phyloP scores from a whole-genome alignment of 2,113 vertebrate species.

The Reinhardtius hippoglossoides region DNA sequence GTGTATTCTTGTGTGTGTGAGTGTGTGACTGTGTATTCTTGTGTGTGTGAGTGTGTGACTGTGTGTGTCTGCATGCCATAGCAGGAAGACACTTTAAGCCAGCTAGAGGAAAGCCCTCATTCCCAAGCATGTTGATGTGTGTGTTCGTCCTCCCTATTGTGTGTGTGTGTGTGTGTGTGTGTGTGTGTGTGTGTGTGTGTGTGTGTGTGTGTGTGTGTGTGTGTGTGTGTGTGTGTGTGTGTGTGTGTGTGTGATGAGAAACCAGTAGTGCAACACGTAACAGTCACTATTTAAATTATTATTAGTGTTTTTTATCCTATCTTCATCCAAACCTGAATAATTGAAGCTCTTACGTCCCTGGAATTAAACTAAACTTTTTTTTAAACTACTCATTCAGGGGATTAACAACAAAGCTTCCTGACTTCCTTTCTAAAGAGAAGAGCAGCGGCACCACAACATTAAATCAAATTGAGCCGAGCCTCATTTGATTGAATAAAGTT shows the following conservation, averaged over 20 bases:
- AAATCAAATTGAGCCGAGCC: not conserved
- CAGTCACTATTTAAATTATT: not conserved
- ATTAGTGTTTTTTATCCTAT: conserved; percentile 9
- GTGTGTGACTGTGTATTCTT: conserved; percentile 30
- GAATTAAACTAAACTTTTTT: not conserved
- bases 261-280: no score
- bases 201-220: conserved; percentile 51
- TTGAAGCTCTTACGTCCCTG: no score
- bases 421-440: conserved; percentile 9
- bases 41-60: conserved; percentile 13
- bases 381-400: conserved; percentile 18
- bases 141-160: conserved; percentile 41
- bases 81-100: conserved; percentile 70
- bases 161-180: conserved; percentile 20
- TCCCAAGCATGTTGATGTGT: conserved; percentile 56
- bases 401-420: conserved; percentile 28
- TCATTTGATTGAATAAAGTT: not conserved
- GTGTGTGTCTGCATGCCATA: conserved; percentile 5
- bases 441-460: not conserved
- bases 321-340: not conserved
- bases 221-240: conserved; percentile 40
- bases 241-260: no score
- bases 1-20: conserved; percentile 5
- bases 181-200: not conserved
- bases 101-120: conserved; percentile 68